Evolutionary conservation across 2,888 invertebrate species (phyloP), one percentile per base, ranked within the genome.

Genomic region (Polydrusus tereticollis): DNA sequence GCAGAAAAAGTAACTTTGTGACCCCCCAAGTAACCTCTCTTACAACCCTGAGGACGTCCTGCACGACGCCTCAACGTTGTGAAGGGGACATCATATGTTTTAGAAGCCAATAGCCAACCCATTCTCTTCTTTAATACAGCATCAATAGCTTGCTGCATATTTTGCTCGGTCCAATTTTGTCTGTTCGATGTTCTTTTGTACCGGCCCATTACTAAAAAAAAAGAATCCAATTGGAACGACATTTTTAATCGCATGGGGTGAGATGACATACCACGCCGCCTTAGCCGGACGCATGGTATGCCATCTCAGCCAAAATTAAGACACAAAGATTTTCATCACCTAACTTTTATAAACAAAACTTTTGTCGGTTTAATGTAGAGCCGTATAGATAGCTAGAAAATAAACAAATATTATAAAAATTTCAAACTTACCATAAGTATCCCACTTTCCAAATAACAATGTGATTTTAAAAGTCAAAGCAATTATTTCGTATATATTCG

Each of bases 1-100:
- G n/a, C 26, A 38, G 45, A 29, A 59, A 73, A 73, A 50, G 70
- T 73, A 1, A 50, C 45, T 62, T 59, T 59, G 43, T 55, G 63
- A 16, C 55, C 41, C 1, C 23, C 65, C 29, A 73, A 18, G 52
- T 73, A 43, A 20, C 12, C 52, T 47, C 70, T 69, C 41, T 58
- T 69, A 21, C 8, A 65, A 1, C 41, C 26, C 36, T 50, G 29
- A 1, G 6, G 1, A 16, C 26, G 18, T 29, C 45, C 6, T 29
- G 47, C 62, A 20, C 62, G 38, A 16, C 38, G 38, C 43, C 33
- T 68, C n/a, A 71, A n/a, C 10, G 52, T 66, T 8, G 66, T 26
- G 18, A 52, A 38, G 7, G 70, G 65, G 8, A 70, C 70, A 45
- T 66, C 57, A 29, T 57, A 71, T 23, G 65, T 58, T 59, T 67